Evolutionary conservation across 2,797 vertebrate species (phyloP), one percentile per base, ranked within the genome.

Genomic region (Apodemus agrarius): DNA sequence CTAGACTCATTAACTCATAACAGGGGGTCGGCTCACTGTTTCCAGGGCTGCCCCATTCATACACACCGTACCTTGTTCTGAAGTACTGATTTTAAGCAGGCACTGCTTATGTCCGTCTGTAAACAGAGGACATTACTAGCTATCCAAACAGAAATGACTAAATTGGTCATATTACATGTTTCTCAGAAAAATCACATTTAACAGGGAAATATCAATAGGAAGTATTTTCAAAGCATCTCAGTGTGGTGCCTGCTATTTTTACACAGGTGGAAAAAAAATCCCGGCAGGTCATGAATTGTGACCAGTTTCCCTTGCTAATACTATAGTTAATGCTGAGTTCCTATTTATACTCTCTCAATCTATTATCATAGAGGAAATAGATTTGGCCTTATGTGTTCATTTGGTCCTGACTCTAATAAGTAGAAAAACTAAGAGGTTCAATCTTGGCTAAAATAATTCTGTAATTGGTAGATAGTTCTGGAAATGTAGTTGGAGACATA

Each of bases 381-480:
- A 92, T 90, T 97, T 89, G 80, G 26, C 63, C 61, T 95, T 92
- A 94, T 87, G 19, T 87, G 59, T 84, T 97, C 57, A 93, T 88
- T 94, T 97, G 80, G 57, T 57, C 34, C 80, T 85, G 49, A 92
- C 49, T 95, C 75, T 90, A 81, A 86, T 87, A 94, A 95, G 78
- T 67, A 90, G 49, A 89, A 96, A 96, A 96, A 78, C 19, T 54
- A 84, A n/a, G 37, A 29, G 61, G 93, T 85, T 96, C 34, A 21
- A 79, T 93, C 22, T 81, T 78, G 54, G 52, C 54, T 91, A 88
- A 96, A 93, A 69, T 94, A 96, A 91, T 82, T 82, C n/a, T 49
- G 63, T 80, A 97, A 96, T 93, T 95, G 94, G 83, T 81, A 97
- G 97, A 84, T 94, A 96, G 91, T 95, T 97, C 34, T 57, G 65